Evolutionary conservation across 2,888 invertebrate species (phyloP).

Genomic region (Andrena bicolor): DNA sequence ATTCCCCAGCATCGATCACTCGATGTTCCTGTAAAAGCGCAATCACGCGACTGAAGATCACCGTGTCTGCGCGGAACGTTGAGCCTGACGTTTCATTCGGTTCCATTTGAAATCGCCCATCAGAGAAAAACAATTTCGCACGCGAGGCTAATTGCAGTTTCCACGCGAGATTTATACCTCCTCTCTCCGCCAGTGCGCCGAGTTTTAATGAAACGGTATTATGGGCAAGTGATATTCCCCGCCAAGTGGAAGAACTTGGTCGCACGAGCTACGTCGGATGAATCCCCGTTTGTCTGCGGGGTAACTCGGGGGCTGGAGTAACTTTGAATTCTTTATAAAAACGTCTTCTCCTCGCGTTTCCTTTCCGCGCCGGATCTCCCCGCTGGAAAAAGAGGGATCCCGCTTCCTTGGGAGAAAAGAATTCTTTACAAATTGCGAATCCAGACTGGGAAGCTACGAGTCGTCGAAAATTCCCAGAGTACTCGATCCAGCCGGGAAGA

Average conservation of each 20-base stretch:
- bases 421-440: conserved; percentile 25
- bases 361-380: neutral
- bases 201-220: conserved; percentile 60
- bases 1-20: neutral
- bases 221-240: conserved; percentile 47
- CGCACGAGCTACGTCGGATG: conserved; percentile 25
- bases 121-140: conserved; percentile 20
- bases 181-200: conserved; percentile 5
- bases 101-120: neutral
- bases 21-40: neutral
- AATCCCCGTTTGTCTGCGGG: conserved; percentile 39
- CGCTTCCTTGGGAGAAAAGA: neutral
- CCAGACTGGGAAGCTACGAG: neutral
- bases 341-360: conserved; percentile 9
- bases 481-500: neutral
- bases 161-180: conserved; percentile 35
- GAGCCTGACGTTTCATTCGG: conserved; percentile 1
- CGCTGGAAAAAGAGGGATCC: neutral
- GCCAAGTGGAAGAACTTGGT: neutral
- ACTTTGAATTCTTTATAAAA: conserved; percentile 51
- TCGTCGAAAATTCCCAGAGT: conserved; percentile 6
- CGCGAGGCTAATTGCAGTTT: conserved; percentile 23
- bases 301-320: conserved; percentile 34
- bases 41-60: neutral
- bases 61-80: neutral